Conservation (phyloP, 2,888 invertebrate genomes). For the Atethmia centrago region DNA sequence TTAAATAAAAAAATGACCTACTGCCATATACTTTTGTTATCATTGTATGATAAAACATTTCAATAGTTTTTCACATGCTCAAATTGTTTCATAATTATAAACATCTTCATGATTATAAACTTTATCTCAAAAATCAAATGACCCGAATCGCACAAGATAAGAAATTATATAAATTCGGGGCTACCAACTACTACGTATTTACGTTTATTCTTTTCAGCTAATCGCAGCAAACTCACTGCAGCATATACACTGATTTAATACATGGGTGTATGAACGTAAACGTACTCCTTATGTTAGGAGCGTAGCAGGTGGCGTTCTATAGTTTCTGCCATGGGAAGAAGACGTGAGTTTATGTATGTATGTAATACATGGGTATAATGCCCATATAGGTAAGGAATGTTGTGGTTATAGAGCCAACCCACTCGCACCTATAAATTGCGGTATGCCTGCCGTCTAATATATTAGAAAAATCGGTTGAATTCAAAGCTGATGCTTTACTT, state of each 20-base stretch:
- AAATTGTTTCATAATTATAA: slow-evolving; percentile 37
- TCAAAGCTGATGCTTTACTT: background rate
- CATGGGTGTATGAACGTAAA: background rate
- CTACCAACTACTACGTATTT: slow-evolving; percentile 9
- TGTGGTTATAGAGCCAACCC: background rate
- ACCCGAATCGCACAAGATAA: slow-evolving; percentile 31
- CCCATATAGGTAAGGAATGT: background rate
- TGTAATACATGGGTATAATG: background rate
- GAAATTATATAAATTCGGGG: background rate
- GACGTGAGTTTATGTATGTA: too few relatives aligned
- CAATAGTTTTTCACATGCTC: slow-evolving; percentile 4
- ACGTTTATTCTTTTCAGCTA: background rate
- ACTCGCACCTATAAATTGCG: background rate
- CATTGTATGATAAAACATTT: slow-evolving; percentile 17
- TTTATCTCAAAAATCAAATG: slow-evolving; percentile 39
- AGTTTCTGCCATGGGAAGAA: too few relatives aligned
- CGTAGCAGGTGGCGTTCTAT: too few relatives aligned
- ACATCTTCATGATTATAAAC: slow-evolving; percentile 19
- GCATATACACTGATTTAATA: background rate
- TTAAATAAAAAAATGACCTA: slow-evolving; percentile 15
- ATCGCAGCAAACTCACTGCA: background rate
- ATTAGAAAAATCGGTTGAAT: too few relatives aligned
- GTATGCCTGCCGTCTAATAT: background rate
- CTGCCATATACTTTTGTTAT: slow-evolving; percentile 15
- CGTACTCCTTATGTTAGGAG: too few relatives aligned